Evolutionary conservation across 2,797 vertebrate genomes (phyloP), one percentile per base, ranked within the genome.

Genomic region (Lithobates pipiens): DNA sequence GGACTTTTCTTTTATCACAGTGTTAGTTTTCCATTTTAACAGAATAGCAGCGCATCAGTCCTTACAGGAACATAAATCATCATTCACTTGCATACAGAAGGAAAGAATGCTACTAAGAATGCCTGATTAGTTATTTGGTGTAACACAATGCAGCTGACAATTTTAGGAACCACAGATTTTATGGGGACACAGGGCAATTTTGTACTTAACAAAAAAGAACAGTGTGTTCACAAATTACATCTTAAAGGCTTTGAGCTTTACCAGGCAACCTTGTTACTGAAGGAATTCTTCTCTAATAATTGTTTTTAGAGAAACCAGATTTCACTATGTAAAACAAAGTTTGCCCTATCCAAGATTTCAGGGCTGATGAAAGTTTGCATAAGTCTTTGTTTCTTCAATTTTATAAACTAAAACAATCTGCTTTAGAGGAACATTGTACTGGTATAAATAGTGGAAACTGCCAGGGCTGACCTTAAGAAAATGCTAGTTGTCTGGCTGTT

Each of bases 191-290:
- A 54, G 18, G n/a, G 36, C 67, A 39, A 81, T 81, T 57, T 73
- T 36, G 61, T 82, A 74, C 32, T 74, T 82, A 73, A 82, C 50
- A 74, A 63, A 78, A 72, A 5, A 46, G 80, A 73, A 73, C 80
- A 82, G 73, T 44, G 34, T 82, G 80, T 73, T 82, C 70, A 74
- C 68, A 46, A 81, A 25, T 42, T 82, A 74, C 70, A 82, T 73
- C 23, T 73, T 50, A 82, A 78, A 74, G 21, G 39, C 32, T 82
- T 82, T 71, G 16, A 29, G 21, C 57, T 72, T 16, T 13, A 36
- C 68, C 25, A 36, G 25, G 27, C 25, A 50, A 21, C 32, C 25
- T 10, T 81, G 74, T 82, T 82, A 18, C 70, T 23, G 70, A 57
- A 34, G 18, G 46, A 71, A 71, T 34, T 57, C 29, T 81, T 72